Evolutionary conservation across 1,140 invertebrate genomes (phyloP).

Genomic region (Aphaenogaster floridana): DNA sequence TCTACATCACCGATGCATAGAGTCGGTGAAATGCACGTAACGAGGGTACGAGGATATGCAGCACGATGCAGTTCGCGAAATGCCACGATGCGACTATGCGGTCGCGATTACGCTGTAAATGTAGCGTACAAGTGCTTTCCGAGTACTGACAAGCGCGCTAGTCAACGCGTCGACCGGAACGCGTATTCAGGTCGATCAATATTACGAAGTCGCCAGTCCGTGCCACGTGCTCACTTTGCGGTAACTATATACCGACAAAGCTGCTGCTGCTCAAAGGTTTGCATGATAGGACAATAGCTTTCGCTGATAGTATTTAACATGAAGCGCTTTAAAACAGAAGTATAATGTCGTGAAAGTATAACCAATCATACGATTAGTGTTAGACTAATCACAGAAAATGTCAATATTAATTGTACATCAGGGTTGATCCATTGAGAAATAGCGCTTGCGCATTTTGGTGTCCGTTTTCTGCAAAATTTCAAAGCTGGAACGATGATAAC

Average conservation of each 20-base stretch:
- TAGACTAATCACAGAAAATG: background rate
- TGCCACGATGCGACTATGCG: slow-evolving; percentile 40
- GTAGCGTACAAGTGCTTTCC: slow-evolving; percentile 44
- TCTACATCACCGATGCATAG: slow-evolving; percentile 33
- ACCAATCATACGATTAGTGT: background rate
- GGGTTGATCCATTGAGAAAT: background rate
- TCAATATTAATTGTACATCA: background rate
- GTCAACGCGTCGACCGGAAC: slow-evolving; percentile 62
- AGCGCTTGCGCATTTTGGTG: background rate
- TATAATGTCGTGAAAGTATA: background rate
- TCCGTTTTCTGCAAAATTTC: background rate
- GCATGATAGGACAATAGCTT: slow-evolving; percentile 3
- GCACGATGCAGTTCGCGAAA: slow-evolving; percentile 59
- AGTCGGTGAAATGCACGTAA: slow-evolving; percentile 5
- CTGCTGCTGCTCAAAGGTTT: background rate
- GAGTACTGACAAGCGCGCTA: slow-evolving; percentile 61
- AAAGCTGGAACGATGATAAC: background rate
- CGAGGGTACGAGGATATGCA: slow-evolving; percentile 30
- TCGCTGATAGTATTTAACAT: background rate
- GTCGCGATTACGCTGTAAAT: slow-evolving; percentile 62
- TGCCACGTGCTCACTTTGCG: slow-evolving; percentile 71
- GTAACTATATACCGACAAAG: slow-evolving; percentile 39
- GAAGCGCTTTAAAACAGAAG: background rate
- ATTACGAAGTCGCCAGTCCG: slow-evolving; percentile 63
- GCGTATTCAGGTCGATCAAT: slow-evolving; percentile 77